A percentile compares a stretch with the other conserved stretches of the same genome.
phyloP scores from a whole-genome alignment of 2,113 vertebrate species.

The Himantopus leucocephalus region DNA sequence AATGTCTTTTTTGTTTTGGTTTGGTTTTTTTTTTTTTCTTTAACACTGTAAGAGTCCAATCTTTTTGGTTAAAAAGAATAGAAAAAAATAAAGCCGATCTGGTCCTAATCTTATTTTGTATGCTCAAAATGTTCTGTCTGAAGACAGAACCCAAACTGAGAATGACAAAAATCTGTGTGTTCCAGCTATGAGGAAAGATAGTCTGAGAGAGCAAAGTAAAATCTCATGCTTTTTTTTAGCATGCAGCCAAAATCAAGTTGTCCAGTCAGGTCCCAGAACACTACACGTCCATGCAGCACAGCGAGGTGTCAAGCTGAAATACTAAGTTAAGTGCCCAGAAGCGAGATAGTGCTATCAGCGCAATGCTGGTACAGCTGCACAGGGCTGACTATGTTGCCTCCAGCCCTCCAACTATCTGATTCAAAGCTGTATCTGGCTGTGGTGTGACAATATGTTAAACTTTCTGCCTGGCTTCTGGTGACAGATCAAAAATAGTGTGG shows the following conservation, averaged over 20 bases:
- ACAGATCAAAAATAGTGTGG: background rate
- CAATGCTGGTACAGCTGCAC: background rate
- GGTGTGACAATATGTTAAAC: background rate
- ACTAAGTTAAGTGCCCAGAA: background rate
- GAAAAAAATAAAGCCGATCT: background rate
- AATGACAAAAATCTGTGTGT: background rate
- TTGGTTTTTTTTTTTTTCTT: background rate
- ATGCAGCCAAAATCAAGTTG: background rate
- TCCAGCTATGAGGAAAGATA: background rate
- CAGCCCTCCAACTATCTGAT: background rate
- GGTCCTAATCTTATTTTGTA: background rate
- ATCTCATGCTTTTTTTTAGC: background rate
- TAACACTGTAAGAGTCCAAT: background rate
- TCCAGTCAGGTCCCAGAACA: background rate
- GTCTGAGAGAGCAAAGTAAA: background rate
- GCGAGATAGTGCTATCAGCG: background rate
- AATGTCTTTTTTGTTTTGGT: background rate
- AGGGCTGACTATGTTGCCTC: background rate
- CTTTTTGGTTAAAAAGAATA: background rate
- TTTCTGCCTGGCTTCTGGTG: background rate
- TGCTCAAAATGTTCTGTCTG: background rate
- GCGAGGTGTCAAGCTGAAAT: background rate
- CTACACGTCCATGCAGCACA: background rate
- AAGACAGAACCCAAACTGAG: background rate
- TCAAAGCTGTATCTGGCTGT: background rate